Evolutionary conservation across 2,797 vertebrate species (phyloP).

Genomic region (Glossophaga mutica): DNA sequence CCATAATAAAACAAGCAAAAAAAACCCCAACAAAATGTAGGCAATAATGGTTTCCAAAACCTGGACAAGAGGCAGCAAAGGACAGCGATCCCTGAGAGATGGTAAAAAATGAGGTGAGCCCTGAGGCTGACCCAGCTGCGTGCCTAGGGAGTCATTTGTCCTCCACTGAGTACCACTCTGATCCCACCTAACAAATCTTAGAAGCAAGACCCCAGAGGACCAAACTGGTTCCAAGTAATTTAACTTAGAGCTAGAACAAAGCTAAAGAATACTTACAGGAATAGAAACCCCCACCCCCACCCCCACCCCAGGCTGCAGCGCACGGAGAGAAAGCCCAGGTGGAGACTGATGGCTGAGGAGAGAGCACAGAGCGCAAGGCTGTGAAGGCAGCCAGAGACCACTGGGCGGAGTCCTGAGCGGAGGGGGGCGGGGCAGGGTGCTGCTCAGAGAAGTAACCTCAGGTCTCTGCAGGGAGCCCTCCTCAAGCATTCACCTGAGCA

Average conservation of each 20-base stretch:
- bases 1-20: not conserved
- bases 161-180: not conserved
- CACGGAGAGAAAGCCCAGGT: not conserved
- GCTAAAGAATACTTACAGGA: not conserved
- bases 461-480: not conserved
- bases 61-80: not conserved
- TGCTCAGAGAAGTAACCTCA: not conserved
- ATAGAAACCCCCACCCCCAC: not conserved
- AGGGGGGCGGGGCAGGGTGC: not conserved
- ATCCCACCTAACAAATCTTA: not conserved
- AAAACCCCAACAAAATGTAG: not conserved
- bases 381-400: not conserved
- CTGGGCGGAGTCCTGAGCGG: not conserved
- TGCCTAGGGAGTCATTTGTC: not conserved
- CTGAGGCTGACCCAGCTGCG: not conserved
- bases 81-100: not conserved
- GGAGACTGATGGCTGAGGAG: not conserved
- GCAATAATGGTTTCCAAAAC: not conserved
- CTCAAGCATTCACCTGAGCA: not conserved
- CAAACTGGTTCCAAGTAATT: not conserved
- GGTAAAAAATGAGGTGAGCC: not conserved
- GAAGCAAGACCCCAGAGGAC: not conserved
- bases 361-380: not conserved
- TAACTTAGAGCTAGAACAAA: slow-evolving; percentile 5
- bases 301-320: not conserved